phyloP scores from a whole-genome alignment of 1,140 invertebrate species.

The Trichonephila clavipes region DNA sequence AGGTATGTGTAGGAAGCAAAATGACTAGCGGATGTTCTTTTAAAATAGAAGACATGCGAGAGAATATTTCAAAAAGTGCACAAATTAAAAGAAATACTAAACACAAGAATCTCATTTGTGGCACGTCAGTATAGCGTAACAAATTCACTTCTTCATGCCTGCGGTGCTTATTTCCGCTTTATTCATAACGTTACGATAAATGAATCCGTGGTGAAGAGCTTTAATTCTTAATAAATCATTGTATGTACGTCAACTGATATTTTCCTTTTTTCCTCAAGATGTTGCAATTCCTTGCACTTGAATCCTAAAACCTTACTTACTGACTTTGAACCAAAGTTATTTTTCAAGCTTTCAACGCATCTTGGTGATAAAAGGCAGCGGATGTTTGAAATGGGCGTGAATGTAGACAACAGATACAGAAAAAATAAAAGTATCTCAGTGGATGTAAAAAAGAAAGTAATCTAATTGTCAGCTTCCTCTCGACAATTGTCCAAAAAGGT shows the following conservation, averaged over 20 bases:
- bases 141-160: conserved; percentile 11
- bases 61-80: conserved; percentile 3
- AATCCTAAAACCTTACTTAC: neutral
- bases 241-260: neutral
- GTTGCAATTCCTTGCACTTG: neutral
- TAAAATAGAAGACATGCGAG: neutral
- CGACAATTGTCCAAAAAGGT: neutral
- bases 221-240: conserved; percentile 13
- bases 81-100: neutral
- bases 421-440: neutral
- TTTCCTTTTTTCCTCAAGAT: neutral
- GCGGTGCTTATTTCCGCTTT: neutral
- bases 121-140: neutral
- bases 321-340: neutral
- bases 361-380: neutral
- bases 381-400: neutral
- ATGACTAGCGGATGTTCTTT: neutral
- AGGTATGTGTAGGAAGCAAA: neutral
- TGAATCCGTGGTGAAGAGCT: neutral
- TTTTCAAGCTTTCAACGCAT: neutral
- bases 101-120: neutral
- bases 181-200: conserved; percentile 19
- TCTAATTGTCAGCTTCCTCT: neutral
- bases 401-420: neutral
- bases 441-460: neutral